Conservation (phyloP, 1,140 invertebrate species). For the Mercenaria mercenaria region DNA sequence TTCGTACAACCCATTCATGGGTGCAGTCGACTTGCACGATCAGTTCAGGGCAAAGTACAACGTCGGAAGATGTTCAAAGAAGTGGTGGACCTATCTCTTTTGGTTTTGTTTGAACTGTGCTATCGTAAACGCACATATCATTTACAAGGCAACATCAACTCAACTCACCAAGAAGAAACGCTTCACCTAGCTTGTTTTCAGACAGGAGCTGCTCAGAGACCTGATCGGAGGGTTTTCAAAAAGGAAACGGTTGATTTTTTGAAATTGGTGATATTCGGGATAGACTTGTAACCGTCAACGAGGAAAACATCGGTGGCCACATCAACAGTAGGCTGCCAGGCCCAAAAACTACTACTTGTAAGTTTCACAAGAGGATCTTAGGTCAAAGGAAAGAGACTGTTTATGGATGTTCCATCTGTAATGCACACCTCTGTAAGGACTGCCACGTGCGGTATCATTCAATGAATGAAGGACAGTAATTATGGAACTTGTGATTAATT, state of each 20-base stretch:
- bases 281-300: too few species aligned
- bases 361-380: neutral
- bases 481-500: too few species aligned
- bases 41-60: constrained; percentile 3
- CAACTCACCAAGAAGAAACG: neutral
- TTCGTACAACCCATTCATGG: constrained; percentile 21
- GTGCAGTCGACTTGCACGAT: constrained; percentile 16
- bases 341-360: neutral
- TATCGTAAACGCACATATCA: constrained; percentile 17
- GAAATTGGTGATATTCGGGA: neutral
- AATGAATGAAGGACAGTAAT: neutral
- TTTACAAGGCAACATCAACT: neutral
- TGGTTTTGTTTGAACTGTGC: constrained; percentile 30
- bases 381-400: neutral
- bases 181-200: neutral
- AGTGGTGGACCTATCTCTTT: constrained; percentile 25
- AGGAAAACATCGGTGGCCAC: neutral
- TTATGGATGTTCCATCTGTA: neutral
- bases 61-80: neutral
- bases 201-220: neutral
- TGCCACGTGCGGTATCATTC: neutral
- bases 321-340: neutral
- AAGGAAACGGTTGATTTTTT: neutral
- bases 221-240: neutral
- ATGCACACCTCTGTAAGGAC: neutral